Percentiles rank a stretch among this genome's conserved stretches.
Conservation (phyloP, 2,888 invertebrate genomes). For the Drosophila austrosaltans region DNA sequence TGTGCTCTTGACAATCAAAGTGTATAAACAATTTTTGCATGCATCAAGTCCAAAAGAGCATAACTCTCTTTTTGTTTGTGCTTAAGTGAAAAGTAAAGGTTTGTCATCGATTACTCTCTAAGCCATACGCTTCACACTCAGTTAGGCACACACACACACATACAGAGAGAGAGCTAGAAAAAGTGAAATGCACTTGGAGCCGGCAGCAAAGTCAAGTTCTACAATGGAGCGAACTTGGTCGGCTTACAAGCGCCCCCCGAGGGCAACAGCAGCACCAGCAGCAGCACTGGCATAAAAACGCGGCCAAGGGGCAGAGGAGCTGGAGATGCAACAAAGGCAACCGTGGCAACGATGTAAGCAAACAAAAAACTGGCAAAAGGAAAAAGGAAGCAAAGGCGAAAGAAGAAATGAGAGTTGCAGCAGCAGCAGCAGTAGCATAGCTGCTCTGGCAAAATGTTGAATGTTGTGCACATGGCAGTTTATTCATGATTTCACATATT, state of each 20-base stretch:
- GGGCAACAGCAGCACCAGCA: neutral
- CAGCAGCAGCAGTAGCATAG: constrained; percentile 22
- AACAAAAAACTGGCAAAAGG: constrained; percentile 13
- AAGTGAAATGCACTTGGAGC: constrained; percentile 48
- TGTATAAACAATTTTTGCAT: constrained; percentile 39
- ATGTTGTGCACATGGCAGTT: constrained; percentile 79
- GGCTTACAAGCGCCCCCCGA: constrained; percentile 15
- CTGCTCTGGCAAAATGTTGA: constrained; percentile 55
- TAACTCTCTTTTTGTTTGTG: constrained; percentile 16
- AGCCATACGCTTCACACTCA: constrained; percentile 35
- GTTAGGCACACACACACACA: constrained; percentile 25
- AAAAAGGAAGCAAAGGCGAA: constrained; percentile 6
- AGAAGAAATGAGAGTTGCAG: constrained; percentile 23
- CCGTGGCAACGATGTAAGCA: constrained; percentile 10
- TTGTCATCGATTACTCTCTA: constrained; percentile 39
- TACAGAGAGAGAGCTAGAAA: constrained; percentile 13
- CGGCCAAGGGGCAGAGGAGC: constrained; percentile 11
- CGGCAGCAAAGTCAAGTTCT: constrained; percentile 63
- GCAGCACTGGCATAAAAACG: constrained; percentile 42
- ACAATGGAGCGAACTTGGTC: constrained; percentile 40
- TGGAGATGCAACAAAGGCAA: constrained; percentile 18
- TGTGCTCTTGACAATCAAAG: constrained; percentile 41
- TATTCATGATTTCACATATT: constrained; percentile 80
- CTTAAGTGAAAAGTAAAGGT: constrained; percentile 31
- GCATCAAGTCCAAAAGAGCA: constrained; percentile 13